Evolutionary conservation across 2,797 vertebrate genomes (phyloP), one percentile per base, ranked within the genome.

Genomic region (Chelidonichthys spinosus): DNA sequence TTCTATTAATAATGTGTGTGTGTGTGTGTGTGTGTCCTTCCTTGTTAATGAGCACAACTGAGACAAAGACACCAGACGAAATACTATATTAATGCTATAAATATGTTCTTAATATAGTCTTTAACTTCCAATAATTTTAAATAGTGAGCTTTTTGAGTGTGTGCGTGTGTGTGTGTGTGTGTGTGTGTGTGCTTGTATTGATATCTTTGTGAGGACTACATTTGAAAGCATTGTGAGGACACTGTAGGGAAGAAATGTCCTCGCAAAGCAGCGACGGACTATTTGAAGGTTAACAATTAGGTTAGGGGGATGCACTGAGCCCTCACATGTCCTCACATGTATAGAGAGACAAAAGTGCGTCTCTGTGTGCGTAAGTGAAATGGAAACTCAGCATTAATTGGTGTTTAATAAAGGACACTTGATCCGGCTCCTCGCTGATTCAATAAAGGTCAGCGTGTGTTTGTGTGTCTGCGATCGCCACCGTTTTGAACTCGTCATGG

Each of bases 11-110:
- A 79, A 71, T 78, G 61, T 62, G 63, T 66, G 58, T 63, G 39
- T 72, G 74, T 72, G 61, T 62, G 63, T 66, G 58, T 63, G 39
- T 72, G 74, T 72, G 63, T 72, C 25, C 25, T 25, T 25, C 32
- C 73, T 74, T 83, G 44, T 76, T 89, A 83, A 87, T 89, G 79
- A 89, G 80, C 81, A 84, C 78, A 60, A 75, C 60, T 72, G 83
- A 76, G 84, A 88, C 56, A 47, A 42, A 47, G 52, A 42, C 11
- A 49, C 4, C 11, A 62, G 13, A 52, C 11, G n/a, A 43, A 32
- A 63, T 11, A 36, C n/a, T 25, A 25, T 25, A 25, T 25, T 25
- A 25, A 25, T 25, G 25, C 25, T 25, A 25, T 25, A 25, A 25
- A 25, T 25, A 25, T 25, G 2, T 25, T 25, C 25, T 25, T 25